These are phyloP conservation scores for Melopsittacus undulatus DNA, from an alignment of 2,797 vertebrate genomes.

Conservation along the genomic window DNA sequence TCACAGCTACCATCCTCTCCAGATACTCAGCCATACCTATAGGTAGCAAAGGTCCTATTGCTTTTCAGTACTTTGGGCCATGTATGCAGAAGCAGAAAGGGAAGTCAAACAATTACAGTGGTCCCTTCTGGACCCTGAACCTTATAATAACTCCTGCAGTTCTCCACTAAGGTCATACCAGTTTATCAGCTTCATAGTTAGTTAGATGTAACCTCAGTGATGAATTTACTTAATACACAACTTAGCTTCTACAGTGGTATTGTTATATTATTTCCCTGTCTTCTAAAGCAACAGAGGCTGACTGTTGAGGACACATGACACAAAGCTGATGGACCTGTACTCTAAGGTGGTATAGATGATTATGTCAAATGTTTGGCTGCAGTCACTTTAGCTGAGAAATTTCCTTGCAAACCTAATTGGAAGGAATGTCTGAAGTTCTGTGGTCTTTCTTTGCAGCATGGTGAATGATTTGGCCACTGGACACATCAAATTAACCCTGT, in stretches of 20 bases:
- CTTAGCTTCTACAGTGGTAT: not conserved
- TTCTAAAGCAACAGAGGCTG: not conserved
- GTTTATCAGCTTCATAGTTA: not conserved
- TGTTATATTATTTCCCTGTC: not conserved
- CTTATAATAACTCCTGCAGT: fast-evolving
- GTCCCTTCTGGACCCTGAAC: not conserved
- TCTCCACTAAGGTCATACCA: not conserved
- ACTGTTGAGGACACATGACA: not conserved
- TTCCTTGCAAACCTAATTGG: not conserved
- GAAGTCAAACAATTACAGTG: not conserved
- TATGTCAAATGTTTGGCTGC: not conserved
- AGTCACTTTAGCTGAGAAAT: not conserved
- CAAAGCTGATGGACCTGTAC: not conserved
- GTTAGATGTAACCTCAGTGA: not conserved
- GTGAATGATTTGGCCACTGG: not conserved
- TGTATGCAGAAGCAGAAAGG: not conserved
- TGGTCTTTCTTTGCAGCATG: not conserved
- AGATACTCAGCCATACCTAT: not conserved
- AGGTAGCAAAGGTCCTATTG: not conserved
- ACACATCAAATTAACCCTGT: not conserved
- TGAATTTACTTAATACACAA: not conserved
- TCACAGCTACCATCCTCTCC: not conserved
- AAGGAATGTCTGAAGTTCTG: not conserved
- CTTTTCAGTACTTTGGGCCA: not conserved
- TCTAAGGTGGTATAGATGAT: not conserved